Evolutionary conservation across 2,113 vertebrate genomes (phyloP), one percentile per base, ranked within the genome.

Genomic region (Nesoenas mayeri): DNA sequence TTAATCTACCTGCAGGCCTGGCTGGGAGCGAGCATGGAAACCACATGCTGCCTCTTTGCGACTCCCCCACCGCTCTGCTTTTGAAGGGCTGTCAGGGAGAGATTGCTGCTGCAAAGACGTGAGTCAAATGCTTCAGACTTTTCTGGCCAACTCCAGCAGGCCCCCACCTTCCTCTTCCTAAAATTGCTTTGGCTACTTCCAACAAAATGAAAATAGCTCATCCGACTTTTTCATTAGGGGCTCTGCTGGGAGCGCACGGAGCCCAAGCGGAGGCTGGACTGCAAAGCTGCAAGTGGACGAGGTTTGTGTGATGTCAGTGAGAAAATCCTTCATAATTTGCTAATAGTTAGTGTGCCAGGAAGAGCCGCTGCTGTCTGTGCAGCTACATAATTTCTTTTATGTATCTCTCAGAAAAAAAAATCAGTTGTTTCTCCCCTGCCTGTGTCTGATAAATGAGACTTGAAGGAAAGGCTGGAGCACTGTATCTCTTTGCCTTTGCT

Each of bases 131-230:
- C 79, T 61, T 65, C 3, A 2, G 67, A 62, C 69, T 81, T 36
- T 93, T 84, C 94, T 89, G 85, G 89, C 87, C 70, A 70, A 58
- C 32, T 32, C 54, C 85, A 82, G 61, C 54, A 71, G 65, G 67
- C 44, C 75, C 65, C 79, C 89, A 79, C 89, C 88, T 79, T 72
- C 89, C 79, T 34, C 77, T 81, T 54, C 74, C 69, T 32, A 66
- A 87, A 96, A 77, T 28, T 70, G 79, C 87, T 88, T 66, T 82
- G 95, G 74, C 88, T 71, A 38, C 86, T 79, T 89, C 29, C 82
- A 92, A 74, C 36, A 29, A 74, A 81, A 94, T 47, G 78, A 83
- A 91, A 91, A 92, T 12, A 92, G 75, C 78, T 86, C 75, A 54
- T 91, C 81, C 81, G 92, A 44, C 40, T 89, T 94, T 53, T 82